These are phyloP conservation scores for Haliaeetus albicilla DNA, from an alignment of 2,797 vertebrate species.

Conservation along the genomic window DNA sequence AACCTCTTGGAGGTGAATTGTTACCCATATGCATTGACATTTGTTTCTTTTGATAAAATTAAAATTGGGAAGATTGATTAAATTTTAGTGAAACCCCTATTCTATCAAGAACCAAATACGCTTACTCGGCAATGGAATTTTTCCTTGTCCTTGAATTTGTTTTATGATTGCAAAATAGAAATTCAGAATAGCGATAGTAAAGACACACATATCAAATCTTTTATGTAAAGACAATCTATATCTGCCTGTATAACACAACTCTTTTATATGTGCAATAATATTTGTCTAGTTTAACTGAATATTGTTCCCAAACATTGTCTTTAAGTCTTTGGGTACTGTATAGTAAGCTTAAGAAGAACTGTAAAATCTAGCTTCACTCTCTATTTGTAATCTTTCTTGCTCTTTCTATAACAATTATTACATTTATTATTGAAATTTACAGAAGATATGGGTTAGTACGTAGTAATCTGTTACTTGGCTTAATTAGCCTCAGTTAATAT, in stretches of 20 bases:
- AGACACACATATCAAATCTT: background rate
- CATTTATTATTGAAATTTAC: background rate
- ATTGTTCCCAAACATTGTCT: background rate
- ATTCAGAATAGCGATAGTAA: background rate
- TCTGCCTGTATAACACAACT: background rate
- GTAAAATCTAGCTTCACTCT: background rate
- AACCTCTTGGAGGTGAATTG: background rate
- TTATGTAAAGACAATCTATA: background rate
- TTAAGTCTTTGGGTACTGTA: background rate
- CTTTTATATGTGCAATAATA: background rate
- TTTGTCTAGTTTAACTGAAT: background rate
- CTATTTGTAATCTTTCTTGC: background rate
- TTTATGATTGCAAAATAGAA: background rate
- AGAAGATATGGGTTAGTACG: background rate
- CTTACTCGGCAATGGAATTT: background rate
- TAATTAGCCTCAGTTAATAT: background rate
- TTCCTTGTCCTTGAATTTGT: background rate
- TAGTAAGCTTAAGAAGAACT: background rate
- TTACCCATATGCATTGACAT: background rate
- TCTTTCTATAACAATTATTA: background rate
- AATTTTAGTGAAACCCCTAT: background rate
- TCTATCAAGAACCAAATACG: background rate
- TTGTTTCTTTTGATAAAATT: background rate
- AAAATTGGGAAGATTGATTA: background rate
- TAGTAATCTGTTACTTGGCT: background rate